Evolutionary conservation across 1,140 invertebrate genomes (phyloP).

Genomic region (Physella acuta): DNA sequence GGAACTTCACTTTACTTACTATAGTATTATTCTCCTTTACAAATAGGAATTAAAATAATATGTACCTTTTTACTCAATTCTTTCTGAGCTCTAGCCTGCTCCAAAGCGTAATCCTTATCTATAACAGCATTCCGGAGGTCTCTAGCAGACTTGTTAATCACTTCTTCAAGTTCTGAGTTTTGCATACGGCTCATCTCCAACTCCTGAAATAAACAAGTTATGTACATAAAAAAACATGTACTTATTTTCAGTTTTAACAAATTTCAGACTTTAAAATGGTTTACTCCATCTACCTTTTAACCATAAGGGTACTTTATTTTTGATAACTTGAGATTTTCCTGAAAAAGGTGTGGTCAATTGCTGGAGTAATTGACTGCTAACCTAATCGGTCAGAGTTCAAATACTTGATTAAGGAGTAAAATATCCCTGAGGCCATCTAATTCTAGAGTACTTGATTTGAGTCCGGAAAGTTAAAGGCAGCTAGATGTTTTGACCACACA

Average conservation of each 20-base stretch:
- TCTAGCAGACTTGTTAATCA: not conserved
- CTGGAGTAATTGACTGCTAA: too few relatives aligned
- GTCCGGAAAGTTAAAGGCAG: too few relatives aligned
- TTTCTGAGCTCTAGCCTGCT: not conserved
- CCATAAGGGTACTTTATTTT: not conserved
- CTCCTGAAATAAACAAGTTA: not conserved
- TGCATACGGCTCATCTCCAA: not conserved
- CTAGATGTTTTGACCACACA: too few relatives aligned
- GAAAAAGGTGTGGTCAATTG: not conserved
- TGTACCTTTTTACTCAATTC: not conserved
- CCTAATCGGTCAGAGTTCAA: too few relatives aligned
- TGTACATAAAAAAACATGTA: not conserved
- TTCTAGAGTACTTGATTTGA: too few relatives aligned
- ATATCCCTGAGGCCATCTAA: too few relatives aligned
- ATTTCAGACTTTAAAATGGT: not conserved
- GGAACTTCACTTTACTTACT: too few relatives aligned
- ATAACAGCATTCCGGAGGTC: not conserved
- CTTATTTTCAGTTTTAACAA: not conserved
- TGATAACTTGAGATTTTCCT: not conserved
- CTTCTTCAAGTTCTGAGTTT: not conserved
- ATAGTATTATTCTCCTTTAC: not conserved
- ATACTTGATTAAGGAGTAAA: too few relatives aligned
- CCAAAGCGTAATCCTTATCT: conserved; percentile 13
- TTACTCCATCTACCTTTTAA: not conserved
- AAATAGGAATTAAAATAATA: not conserved